These are phyloP conservation scores for Tenodera sinensis DNA, from an alignment of 2,888 invertebrate species.

Conservation along the genomic window DNA sequence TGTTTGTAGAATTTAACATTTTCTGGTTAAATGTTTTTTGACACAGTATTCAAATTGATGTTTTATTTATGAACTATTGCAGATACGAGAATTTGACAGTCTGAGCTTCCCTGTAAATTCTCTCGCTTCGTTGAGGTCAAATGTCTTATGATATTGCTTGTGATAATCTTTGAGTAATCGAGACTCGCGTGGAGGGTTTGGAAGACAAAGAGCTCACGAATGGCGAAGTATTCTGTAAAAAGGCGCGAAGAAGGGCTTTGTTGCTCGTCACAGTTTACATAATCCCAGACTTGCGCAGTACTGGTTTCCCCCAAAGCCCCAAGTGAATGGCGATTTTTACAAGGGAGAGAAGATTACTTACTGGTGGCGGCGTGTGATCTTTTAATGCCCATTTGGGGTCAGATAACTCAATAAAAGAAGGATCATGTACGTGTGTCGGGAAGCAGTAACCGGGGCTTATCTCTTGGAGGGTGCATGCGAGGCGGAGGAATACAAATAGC, in stretches of 20 bases:
- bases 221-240: too few relatives aligned
- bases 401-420: constrained; percentile 26
- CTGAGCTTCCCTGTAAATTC: too few relatives aligned
- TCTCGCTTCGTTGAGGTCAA: too few relatives aligned
- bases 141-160: too few relatives aligned
- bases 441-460: constrained; percentile 5
- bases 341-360: not conserved
- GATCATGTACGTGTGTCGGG: not conserved
- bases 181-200: too few relatives aligned
- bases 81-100: too few relatives aligned
- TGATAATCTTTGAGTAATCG: too few relatives aligned
- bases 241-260: not conserved
- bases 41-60: too few relatives aligned
- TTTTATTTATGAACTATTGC: too few relatives aligned
- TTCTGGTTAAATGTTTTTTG: too few relatives aligned
- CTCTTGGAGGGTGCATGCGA: not conserved
- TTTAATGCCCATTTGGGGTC: constrained; percentile 27
- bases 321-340: not conserved
- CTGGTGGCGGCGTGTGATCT: constrained; percentile 17
- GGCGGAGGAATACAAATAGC: constrained; percentile 22
- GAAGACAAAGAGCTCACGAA: too few relatives aligned
- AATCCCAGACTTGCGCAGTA: not conserved
- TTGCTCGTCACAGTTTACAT: not conserved
- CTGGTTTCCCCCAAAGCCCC: not conserved
- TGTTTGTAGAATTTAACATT: too few relatives aligned